Evolutionary conservation across 2,113 vertebrate species (phyloP).

Genomic region (Lasiurus cinereus): DNA sequence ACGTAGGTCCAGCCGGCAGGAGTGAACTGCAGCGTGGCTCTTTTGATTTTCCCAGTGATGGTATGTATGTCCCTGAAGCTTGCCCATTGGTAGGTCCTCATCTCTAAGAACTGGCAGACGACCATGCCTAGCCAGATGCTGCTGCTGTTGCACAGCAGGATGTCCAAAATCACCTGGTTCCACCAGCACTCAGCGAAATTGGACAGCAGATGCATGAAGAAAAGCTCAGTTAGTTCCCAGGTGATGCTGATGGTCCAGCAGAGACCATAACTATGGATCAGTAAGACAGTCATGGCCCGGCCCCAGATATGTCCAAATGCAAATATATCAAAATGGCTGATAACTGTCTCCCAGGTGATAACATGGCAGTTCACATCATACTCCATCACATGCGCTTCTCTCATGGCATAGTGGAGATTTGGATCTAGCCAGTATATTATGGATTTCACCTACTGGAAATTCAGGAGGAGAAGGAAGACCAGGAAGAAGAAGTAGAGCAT

Average conservation of each 20-base stretch:
- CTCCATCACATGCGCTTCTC: slow-evolving; percentile 98
- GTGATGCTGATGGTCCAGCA: slow-evolving; percentile 99
- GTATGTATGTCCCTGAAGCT: slow-evolving; percentile 99
- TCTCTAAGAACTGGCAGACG: slow-evolving; percentile 97
- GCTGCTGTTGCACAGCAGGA: slow-evolving; percentile 97
- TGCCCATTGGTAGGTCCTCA: slow-evolving; percentile 98
- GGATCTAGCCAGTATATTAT: slow-evolving; percentile 99
- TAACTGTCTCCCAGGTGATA: slow-evolving; percentile 95
- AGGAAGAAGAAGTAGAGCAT: slow-evolving; percentile 99
- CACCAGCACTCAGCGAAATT: slow-evolving; percentile 99
- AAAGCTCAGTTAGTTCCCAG: slow-evolving; percentile 98
- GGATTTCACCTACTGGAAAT: slow-evolving; percentile 97
- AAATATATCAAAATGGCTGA: slow-evolving; percentile 97
- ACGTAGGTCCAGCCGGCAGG: slow-evolving; percentile 99
- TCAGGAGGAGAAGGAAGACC: slow-evolving; percentile 98
- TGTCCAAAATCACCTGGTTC: slow-evolving; percentile 98
- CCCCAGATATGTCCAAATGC: slow-evolving; percentile 97
- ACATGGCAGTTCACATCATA: slow-evolving; percentile 97
- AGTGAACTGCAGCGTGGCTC: slow-evolving; percentile 97
- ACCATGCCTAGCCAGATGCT: slow-evolving; percentile 99
- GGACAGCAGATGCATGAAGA: slow-evolving; percentile 93
- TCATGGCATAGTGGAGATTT: slow-evolving; percentile 96
- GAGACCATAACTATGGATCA: slow-evolving; percentile 96
- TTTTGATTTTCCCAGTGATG: slow-evolving; percentile 88
- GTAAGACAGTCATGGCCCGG: slow-evolving; percentile 96